Base-by-base conservation (phyloP, 1,140 invertebrate genomes). In the Batillaria attramentaria region DNA sequence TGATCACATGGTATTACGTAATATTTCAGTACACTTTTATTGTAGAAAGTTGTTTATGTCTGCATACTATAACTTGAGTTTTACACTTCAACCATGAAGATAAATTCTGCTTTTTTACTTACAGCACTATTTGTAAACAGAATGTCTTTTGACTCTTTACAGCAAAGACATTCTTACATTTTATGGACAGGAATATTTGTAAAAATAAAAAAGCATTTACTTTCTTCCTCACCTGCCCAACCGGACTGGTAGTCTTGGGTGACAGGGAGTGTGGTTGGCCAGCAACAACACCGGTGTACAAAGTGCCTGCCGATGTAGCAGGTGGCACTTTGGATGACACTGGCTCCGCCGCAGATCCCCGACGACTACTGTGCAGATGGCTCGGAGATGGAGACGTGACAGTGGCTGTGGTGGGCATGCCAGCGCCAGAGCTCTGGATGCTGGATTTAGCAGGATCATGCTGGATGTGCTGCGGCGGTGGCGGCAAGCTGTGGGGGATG, bases 221-320 rank as follows among this genome's bases (percentile, higher is more conserved):
- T n/a, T n/a, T 4, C n/a, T n/a, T 69, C 37, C 79, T 78, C 33
- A 86, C 84, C 83, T 86, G 84, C 10, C 84, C 84, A 62, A 79
- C 82, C 41, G 83, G 85, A 37, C 81, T 84, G 16, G 85, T 78
- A 39, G 80, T 79, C 33, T 81, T 81, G 28, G 83, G 83, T 33
- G 83, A 81, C 72, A 86, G 73, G 2, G 85, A 81, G 28, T 57
- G 60, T 16, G 84, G 83, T 41, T 82, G 83, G 13, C 79, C 80
- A 33, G 78, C 75, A 1, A 86, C 83, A 10, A 84, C 83, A 28
- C 81, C 84, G 24, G 82, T 69, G 46, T 79, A 81, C 39, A 83
- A 54, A 24, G 79, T 73, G 39, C 65, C 74, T 28, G 54, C 46
- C 3, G 78, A 68, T 6, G 83, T 80, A 35, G 69, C 76, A 13